Evolutionary conservation across 2,888 invertebrate genomes (phyloP).

Genomic region (Metellina segmentata): DNA sequence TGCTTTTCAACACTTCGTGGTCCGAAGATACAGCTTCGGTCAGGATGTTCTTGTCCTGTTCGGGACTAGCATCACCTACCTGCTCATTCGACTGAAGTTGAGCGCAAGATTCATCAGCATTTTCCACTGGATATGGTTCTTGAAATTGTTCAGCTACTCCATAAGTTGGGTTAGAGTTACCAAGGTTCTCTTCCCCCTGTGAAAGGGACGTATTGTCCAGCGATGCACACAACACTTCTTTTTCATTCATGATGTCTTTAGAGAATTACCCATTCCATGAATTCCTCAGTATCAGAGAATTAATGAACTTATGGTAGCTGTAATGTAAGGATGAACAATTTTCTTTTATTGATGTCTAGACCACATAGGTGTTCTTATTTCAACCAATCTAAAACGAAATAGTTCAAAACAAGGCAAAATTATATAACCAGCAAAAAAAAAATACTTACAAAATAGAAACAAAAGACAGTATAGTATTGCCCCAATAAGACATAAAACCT

Average conservation of each 20-base stretch:
- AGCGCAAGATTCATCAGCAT: constrained; percentile 5
- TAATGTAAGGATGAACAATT: no score
- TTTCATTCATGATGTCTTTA: constrained; percentile 51
- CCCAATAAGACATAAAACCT: no score
- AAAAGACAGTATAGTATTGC: no score
- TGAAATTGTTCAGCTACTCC: constrained; percentile 21
- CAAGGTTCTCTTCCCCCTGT: constrained; percentile 45
- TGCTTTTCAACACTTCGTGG: not conserved
- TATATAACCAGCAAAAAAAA: no score
- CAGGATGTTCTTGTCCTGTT: constrained; percentile 9
- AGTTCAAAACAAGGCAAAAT: no score
- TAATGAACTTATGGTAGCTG: no score
- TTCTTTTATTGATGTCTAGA: no score
- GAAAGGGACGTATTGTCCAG: constrained; percentile 50
- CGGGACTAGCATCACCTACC: not conserved
- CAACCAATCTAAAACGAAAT: no score
- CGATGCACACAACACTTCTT: constrained; percentile 65
- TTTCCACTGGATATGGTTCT: constrained; percentile 14
- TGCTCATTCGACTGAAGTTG: constrained; percentile 1
- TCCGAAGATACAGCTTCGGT: constrained; percentile 49
- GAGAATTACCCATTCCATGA: not conserved
- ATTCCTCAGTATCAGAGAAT: not conserved
- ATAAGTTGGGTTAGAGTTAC: constrained; percentile 45
- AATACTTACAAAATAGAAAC: no score
- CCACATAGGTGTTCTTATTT: no score